These are phyloP conservation scores for Melanotaenia nigrans DNA, from an alignment of 2,797 vertebrate genomes.

Conservation along the genomic window DNA sequence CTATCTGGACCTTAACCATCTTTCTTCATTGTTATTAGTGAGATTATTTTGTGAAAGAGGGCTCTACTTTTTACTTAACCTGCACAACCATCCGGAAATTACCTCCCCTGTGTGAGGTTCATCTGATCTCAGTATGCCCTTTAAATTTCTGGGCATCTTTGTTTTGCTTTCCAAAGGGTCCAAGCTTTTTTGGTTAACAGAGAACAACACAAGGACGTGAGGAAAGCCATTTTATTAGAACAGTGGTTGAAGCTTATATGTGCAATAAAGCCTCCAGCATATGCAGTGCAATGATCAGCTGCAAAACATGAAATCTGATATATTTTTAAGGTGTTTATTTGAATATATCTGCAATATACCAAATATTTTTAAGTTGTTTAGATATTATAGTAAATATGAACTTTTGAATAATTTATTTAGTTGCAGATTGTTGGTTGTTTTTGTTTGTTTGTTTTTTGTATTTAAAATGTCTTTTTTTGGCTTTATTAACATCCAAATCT, in stretches of 20 bases:
- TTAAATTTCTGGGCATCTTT: conserved; percentile 1
- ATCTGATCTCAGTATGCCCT: conserved; percentile 5
- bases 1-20: conserved; percentile 44
- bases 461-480: conserved; percentile 31
- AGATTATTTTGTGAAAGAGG: conserved; percentile 40
- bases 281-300: conserved; percentile 69
- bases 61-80: conserved; percentile 51
- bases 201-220: conserved; percentile 26
- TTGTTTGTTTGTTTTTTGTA: conserved; percentile 21
- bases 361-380: conserved; percentile 81
- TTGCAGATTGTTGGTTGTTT: conserved; percentile 14
- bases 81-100: conserved; percentile 59
- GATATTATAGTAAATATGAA: conserved; percentile 66
- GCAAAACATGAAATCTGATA: conserved; percentile 46
- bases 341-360: conserved; percentile 71
- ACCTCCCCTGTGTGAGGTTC: conserved; percentile 1
- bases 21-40: conserved; percentile 21
- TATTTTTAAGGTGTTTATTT: conserved; percentile 52
- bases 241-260: conserved; percentile 58
- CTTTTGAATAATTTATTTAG: conserved; percentile 10
- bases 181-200: conserved; percentile 1
- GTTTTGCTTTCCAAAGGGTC: conserved; percentile 12
- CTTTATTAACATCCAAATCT: conserved; percentile 45
- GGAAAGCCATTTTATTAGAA: conserved; percentile 35
- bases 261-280: conserved; percentile 69